Evolutionary conservation across 2,113 vertebrate species (phyloP).

Genomic region (Marmota flaviventris): DNA sequence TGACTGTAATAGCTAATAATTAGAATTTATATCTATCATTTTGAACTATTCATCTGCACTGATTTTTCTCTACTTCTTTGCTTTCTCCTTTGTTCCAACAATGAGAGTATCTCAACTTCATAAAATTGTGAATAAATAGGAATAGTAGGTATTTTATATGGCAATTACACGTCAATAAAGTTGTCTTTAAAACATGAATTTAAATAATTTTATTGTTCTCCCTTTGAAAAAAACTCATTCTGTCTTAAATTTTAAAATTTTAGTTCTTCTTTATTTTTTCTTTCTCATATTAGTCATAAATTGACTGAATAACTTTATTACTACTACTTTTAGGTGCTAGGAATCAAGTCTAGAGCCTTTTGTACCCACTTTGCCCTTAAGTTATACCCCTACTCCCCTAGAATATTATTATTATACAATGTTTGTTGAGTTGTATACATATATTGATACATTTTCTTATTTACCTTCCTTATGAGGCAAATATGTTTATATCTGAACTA

Average conservation of each 20-base stretch:
- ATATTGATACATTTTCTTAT: neutral
- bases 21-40: neutral
- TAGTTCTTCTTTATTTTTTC: neutral
- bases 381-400: neutral
- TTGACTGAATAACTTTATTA: neutral
- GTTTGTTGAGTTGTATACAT: neutral
- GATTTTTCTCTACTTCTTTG: neutral
- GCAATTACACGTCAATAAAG: neutral
- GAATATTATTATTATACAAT: neutral
- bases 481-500: neutral
- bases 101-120: neutral
- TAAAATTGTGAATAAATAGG: neutral
- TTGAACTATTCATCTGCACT: neutral
- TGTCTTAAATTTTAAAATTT: neutral
- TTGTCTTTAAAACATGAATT: neutral
- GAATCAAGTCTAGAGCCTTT: neutral
- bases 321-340: neutral
- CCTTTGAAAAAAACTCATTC: neutral
- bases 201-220: neutral
- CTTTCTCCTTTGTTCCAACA: neutral
- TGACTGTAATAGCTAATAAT: neutral
- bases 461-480: neutral
- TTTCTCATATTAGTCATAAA: neutral
- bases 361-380: neutral
- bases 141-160: neutral